A percentile compares a stretch with the other conserved stretches of the same genome.
Evolutionary conservation across 2,113 vertebrate species (phyloP).

Genomic region (Pseudopodoces humilis): DNA sequence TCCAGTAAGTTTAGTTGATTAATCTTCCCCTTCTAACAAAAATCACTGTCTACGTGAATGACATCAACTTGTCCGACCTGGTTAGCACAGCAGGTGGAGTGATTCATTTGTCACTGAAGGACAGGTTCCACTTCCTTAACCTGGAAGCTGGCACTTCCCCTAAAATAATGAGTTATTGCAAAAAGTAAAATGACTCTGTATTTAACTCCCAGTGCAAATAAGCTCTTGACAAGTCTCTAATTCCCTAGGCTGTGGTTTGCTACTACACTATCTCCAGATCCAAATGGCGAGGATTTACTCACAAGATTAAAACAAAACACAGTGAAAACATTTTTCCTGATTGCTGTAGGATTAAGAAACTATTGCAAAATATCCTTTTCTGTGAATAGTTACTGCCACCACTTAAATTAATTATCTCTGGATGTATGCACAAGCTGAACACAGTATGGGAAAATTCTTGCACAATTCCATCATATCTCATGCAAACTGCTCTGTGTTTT

Average conservation of each 20-base stretch:
- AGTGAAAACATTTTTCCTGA: not conserved
- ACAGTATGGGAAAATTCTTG: not conserved
- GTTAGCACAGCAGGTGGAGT: not conserved
- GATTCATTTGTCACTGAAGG: not conserved
- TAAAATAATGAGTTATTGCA: not conserved
- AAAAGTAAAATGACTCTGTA: not conserved
- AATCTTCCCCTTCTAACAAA: not conserved
- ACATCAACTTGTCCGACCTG: not conserved
- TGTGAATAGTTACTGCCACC: not conserved
- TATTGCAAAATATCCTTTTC: not conserved
- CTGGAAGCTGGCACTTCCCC: not conserved
- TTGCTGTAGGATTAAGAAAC: not conserved
- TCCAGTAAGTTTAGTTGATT: not conserved
- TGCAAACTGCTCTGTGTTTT: not conserved
- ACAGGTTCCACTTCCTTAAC: not conserved
- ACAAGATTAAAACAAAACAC: not conserved
- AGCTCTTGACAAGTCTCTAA: constrained; percentile 6
- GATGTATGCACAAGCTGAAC: not conserved
- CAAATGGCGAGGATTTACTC: not conserved
- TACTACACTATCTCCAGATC: not conserved
- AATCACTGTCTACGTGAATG: not conserved
- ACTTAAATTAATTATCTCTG: not conserved
- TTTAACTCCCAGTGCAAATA: not conserved
- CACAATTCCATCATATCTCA: not conserved
- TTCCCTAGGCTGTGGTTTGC: not conserved